phyloP scores from a whole-genome alignment of 2,797 vertebrate genomes.

The Tachyglossus aculeatus region DNA sequence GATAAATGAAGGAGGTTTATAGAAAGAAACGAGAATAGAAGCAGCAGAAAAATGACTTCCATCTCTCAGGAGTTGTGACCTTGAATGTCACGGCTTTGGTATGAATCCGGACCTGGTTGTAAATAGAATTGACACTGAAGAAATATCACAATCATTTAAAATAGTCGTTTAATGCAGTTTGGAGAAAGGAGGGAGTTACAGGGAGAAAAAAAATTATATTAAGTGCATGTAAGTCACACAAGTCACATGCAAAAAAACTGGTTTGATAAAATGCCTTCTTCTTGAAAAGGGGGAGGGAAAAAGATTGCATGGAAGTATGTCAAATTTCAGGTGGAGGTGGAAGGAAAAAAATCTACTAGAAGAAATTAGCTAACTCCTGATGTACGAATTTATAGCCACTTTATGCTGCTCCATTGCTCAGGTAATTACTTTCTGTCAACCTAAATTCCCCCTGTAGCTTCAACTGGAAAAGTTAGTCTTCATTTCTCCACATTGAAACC shows the following conservation, averaged over 20 bases:
- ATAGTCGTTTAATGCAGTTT: not conserved
- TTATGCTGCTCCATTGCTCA: slow-evolving; percentile 12
- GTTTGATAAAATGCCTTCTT: slow-evolving; percentile 7
- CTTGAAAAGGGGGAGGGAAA: slow-evolving; percentile 5
- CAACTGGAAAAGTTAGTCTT: slow-evolving; percentile 22
- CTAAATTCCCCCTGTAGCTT: slow-evolving; percentile 33
- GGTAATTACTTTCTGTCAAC: slow-evolving; percentile 55
- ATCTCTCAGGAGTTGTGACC: slow-evolving; percentile 15
- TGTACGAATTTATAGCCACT: slow-evolving; percentile 30
- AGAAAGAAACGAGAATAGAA: slow-evolving; percentile 39
- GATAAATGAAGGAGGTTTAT: slow-evolving; percentile 42
- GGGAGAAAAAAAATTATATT: not conserved
- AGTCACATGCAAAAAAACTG: slow-evolving; percentile 1
- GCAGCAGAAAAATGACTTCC: slow-evolving; percentile 35
- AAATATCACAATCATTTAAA: not conserved
- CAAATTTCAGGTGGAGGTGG: slow-evolving; percentile 34
- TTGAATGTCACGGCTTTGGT: slow-evolving; percentile 27
- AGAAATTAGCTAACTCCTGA: slow-evolving; percentile 42
- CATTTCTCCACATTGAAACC: slow-evolving; percentile 7
- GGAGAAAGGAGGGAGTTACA: slow-evolving; percentile 3
- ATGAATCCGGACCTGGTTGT: not conserved
- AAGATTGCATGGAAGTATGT: slow-evolving; percentile 29
- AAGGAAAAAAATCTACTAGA: slow-evolving; percentile 22
- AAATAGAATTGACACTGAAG: slow-evolving; percentile 20
- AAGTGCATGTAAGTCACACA: not conserved